Evolutionary conservation across 2,797 vertebrate genomes (phyloP), one percentile per base, ranked within the genome.

Genomic region (Alosa sapidissima): DNA sequence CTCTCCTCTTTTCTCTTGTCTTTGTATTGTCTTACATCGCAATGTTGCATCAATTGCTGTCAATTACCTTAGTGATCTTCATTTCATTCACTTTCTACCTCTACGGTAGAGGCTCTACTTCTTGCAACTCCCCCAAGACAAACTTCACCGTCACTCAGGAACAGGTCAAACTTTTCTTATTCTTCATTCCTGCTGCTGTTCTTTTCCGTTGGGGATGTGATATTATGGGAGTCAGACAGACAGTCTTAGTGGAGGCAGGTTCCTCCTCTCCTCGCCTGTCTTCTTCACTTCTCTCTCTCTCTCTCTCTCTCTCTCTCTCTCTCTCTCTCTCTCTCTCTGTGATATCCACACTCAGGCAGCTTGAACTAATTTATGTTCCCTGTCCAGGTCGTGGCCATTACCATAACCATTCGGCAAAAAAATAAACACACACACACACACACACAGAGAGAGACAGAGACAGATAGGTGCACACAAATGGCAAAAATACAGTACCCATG

Each of bases 311-410:
- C 49, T 84, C 24, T 75, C 83, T 52, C 48, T 8, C 28, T 19
- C 41, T 83, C 24, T 62, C 49, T 84, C 41, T 83, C 24, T 62
- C 24, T 75, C 83, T 52, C 49, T 8, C 28, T 19, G 49, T 45
- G 24, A 49, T 21, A 65, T 62, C 5, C 60, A 19, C 62, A 21
- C 58, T 1, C n/a, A 6, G 48, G 72, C 36, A 83, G 55, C 10
- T 87, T 89, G 75, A 16, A 87, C 87, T 92, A 92, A 94, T 94
- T 92, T 90, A 94, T 93, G 85, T 54, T 85, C 86, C 88, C 90
- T 93, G 91, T 92, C 88, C 88, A 88, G 92, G 89, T 51, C 62
- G 49, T 33, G 47, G 62, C 88, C 92, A 89, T 91, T 52, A 60
- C 83, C 88, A 3, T 48, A 33, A 41, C n/a, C 24, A 81, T 58